phyloP scores from a whole-genome alignment of 2,888 invertebrate species.

The Cataglyphis rosenhaueri region DNA sequence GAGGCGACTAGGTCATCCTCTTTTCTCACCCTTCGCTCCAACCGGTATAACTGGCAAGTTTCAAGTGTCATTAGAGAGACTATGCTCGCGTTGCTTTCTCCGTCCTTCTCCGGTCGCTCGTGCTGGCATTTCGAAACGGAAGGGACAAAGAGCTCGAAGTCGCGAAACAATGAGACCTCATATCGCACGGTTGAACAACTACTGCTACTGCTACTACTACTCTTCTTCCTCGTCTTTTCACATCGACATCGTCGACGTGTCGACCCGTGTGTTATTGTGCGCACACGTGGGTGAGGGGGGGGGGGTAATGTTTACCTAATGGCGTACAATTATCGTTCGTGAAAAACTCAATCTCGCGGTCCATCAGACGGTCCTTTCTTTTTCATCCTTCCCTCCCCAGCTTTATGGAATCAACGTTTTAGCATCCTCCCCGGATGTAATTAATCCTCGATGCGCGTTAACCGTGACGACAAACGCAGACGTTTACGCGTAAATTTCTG shows the following conservation, averaged over 20 bases:
- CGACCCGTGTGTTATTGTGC: constrained; percentile 17
- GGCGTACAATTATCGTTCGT: constrained; percentile 43
- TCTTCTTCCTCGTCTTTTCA: constrained; percentile 35
- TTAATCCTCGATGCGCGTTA: constrained; percentile 40
- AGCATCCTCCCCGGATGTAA: constrained; percentile 35
- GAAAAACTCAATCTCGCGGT: constrained; percentile 32
- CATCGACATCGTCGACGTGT: constrained; percentile 7
- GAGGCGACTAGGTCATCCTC: constrained; percentile 45
- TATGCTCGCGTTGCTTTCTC: constrained; percentile 21
- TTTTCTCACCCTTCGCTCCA: not conserved
- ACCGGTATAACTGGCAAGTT: constrained; percentile 55
- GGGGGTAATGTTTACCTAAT: constrained; percentile 34
- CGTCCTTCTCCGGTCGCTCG: constrained; percentile 27
- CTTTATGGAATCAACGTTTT: constrained; percentile 50
- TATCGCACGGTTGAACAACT: constrained; percentile 62
- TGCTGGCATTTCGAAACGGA: constrained; percentile 63
- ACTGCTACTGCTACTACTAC: not conserved
- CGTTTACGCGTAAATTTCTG: constrained; percentile 33
- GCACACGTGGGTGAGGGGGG: not conserved
- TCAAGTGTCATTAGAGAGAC: constrained; percentile 38
- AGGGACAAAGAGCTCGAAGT: constrained; percentile 69
- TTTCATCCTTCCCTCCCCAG: not conserved
- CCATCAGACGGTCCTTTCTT: constrained; percentile 25
- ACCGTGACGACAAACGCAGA: constrained; percentile 18
- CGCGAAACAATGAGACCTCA: constrained; percentile 70